phyloP scores from a whole-genome alignment of 2,888 invertebrate genomes.

The Chelonus formosanus region DNA sequence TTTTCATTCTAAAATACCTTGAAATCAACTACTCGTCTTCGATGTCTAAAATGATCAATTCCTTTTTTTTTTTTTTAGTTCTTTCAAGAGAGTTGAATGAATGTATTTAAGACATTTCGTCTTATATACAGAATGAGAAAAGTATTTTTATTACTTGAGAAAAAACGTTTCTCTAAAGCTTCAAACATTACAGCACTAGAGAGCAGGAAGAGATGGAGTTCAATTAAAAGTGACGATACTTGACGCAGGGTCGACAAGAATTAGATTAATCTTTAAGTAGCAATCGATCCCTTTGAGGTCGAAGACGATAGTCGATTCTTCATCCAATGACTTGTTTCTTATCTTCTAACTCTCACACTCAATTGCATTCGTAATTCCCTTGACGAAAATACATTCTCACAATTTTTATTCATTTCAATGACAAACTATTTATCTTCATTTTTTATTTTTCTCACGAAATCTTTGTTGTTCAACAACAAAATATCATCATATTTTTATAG shows the following conservation, averaged over 20 bases:
- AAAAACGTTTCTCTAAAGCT: neutral
- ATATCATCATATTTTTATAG: too few relatives aligned
- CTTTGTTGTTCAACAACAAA: neutral
- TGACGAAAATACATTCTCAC: constrained; percentile 21
- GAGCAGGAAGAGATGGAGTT: constrained; percentile 15
- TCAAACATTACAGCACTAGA: neutral
- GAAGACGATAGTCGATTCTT: constrained; percentile 24
- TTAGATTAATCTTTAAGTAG: constrained; percentile 33
- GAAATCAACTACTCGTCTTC: constrained; percentile 12
- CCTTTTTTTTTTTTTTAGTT: constrained; percentile 1
- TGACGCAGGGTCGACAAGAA: constrained; percentile 23
- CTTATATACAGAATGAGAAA: constrained; percentile 2
- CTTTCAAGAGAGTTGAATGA: neutral
- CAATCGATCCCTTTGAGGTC: constrained; percentile 32
- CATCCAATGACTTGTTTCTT: neutral
- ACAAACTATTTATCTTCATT: neutral
- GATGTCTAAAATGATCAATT: constrained; percentile 20
- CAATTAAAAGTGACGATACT: constrained; percentile 23
- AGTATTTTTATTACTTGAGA: neutral
- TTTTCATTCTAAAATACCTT: constrained; percentile 8
- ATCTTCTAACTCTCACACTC: constrained; percentile 27
- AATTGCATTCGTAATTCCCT: constrained; percentile 28
- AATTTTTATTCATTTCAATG: neutral
- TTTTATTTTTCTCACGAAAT: neutral
- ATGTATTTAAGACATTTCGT: neutral